Evolutionary conservation across 2,797 vertebrate genomes (phyloP).

Genomic region (Pyrocephalus nanus): DNA sequence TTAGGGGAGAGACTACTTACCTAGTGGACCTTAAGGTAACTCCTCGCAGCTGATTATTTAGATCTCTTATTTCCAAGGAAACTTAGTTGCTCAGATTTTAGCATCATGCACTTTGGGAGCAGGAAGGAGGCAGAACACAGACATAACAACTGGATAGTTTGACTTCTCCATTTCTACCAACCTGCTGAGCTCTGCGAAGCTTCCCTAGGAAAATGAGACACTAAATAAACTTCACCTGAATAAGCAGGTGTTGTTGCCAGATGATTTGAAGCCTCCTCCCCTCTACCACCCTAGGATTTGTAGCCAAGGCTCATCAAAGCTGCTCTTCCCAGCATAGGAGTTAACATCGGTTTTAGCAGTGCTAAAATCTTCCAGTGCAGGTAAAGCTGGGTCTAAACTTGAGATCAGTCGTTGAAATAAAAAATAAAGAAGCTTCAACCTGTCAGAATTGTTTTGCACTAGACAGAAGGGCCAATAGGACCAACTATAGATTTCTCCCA

Average conservation of each 20-base stretch:
- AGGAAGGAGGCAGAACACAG: background rate
- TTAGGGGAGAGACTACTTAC: background rate
- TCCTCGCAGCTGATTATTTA: background rate
- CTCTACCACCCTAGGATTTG: background rate
- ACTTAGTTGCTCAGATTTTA: background rate
- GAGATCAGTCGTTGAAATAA: background rate
- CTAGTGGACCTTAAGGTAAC: background rate
- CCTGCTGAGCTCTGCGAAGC: background rate
- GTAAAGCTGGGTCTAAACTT: background rate
- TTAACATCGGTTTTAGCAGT: background rate
- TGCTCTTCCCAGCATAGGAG: background rate
- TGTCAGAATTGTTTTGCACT: constrained; percentile 9
- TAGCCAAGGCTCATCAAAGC: background rate
- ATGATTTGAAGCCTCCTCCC: background rate
- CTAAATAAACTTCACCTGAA: background rate
- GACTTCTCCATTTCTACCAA: background rate
- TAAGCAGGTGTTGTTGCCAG: background rate
- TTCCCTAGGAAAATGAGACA: background rate
- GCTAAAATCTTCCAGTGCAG: background rate
- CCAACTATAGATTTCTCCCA: background rate
- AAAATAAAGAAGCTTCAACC: background rate
- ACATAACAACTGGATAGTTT: background rate
- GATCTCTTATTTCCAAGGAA: background rate
- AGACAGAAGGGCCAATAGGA: background rate
- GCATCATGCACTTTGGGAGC: background rate